These are phyloP conservation scores for Conger conger DNA, from an alignment of 2,113 vertebrate species.

Conservation along the genomic window DNA sequence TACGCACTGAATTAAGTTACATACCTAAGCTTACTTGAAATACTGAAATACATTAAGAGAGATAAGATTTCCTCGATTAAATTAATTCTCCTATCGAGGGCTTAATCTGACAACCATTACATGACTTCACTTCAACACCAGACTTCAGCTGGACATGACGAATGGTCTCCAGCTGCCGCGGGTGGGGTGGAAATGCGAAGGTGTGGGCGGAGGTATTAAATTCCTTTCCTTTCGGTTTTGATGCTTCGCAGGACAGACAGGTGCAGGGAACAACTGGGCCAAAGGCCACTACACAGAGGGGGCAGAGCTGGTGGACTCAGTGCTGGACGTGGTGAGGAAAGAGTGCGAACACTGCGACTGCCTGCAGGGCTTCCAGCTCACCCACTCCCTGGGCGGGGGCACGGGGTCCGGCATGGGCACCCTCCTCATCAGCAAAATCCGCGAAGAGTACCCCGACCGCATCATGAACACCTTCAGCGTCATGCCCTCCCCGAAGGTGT, in stretches of 20 bases:
- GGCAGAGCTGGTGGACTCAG: slow-evolving; percentile 86
- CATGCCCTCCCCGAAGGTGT: slow-evolving; percentile 94
- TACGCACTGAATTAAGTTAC: too few relatives aligned
- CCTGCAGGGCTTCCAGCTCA: slow-evolving; percentile 87
- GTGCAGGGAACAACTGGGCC: slow-evolving; percentile 94
- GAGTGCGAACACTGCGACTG: slow-evolving; percentile 91
- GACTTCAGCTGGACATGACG: slow-evolving; percentile 23
- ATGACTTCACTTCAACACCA: not conserved
- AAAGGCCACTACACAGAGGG: slow-evolving; percentile 95
- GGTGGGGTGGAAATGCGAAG: not conserved
- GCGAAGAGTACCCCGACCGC: slow-evolving; percentile 89
- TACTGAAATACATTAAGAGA: not conserved
- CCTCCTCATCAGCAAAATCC: slow-evolving; percentile 90
- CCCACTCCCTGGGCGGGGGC: slow-evolving; percentile 82
- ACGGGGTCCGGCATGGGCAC: slow-evolving; percentile 93
- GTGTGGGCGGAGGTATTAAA: slow-evolving; percentile 18
- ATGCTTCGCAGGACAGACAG: slow-evolving; percentile 82
- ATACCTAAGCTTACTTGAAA: too few relatives aligned
- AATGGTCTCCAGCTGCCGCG: slow-evolving; percentile 29
- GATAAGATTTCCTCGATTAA: not conserved
- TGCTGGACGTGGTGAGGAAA: slow-evolving; percentile 86
- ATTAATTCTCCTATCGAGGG: not conserved
- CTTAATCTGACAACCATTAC: not conserved
- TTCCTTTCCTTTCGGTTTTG: slow-evolving; percentile 30
- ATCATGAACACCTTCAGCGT: slow-evolving; percentile 97